Percentiles rank a stretch among this genome's conserved stretches.
These are phyloP conservation scores for Octopus sinensis DNA, from an alignment of 1,140 invertebrate genomes.

Conservation along the genomic window DNA sequence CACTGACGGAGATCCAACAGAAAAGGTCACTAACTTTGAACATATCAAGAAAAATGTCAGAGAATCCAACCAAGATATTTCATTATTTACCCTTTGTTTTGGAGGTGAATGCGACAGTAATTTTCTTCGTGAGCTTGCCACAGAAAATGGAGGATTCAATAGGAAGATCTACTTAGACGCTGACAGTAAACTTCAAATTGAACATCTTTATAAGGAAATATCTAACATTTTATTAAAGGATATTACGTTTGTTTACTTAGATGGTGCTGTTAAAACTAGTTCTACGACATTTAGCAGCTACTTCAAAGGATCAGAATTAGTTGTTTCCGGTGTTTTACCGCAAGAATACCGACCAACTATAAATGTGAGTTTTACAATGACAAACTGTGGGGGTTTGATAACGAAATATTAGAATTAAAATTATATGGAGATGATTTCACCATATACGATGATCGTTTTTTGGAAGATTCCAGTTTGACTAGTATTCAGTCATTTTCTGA, in stretches of 20 bases:
- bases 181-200: constrained; percentile 69
- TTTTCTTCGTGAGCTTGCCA: constrained; percentile 66
- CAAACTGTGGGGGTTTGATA: not conserved
- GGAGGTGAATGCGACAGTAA: constrained; percentile 69
- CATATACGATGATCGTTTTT: not conserved
- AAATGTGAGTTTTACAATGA: not conserved
- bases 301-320: constrained; percentile 47
- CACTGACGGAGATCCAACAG: constrained; percentile 72
- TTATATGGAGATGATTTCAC: not conserved
- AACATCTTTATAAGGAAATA: constrained; percentile 71
- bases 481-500: not conserved
- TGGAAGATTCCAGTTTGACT: not conserved
- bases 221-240: constrained; percentile 68
- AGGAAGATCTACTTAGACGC: constrained; percentile 72
- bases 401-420: not conserved
- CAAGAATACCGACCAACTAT: not conserved
- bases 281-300: constrained; percentile 37
- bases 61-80: constrained; percentile 28
- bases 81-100: constrained; percentile 70
- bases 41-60: constrained; percentile 60
- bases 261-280: constrained; percentile 43
- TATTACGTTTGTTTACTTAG: constrained; percentile 67
- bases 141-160: constrained; percentile 68
- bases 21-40: constrained; percentile 61
- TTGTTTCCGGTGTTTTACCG: constrained; percentile 33